Evolutionary conservation across 2,113 vertebrate species (phyloP).

Genomic region (Ploceus nigricollis): DNA sequence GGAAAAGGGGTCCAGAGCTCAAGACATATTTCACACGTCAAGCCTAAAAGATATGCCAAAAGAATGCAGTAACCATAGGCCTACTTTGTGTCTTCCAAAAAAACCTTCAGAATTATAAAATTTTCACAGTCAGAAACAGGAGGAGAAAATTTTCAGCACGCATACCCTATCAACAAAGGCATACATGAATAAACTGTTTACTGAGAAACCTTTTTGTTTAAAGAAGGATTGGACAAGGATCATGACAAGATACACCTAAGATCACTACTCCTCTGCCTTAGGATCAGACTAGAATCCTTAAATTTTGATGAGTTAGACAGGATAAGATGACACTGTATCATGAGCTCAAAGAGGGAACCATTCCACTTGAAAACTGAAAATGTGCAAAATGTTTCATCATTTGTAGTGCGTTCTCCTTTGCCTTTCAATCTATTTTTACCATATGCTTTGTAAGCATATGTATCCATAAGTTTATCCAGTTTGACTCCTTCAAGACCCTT

Average conservation of each 20-base stretch:
- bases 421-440: background rate
- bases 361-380: background rate
- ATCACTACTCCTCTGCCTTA: background rate
- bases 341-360: background rate
- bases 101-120: background rate
- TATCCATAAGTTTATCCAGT: background rate
- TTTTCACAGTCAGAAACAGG: background rate
- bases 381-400: background rate
- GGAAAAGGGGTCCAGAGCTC: background rate
- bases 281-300: background rate
- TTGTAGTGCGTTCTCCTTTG: background rate
- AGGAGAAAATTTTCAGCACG: background rate
- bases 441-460: background rate
- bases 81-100: background rate
- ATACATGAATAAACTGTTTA: background rate
- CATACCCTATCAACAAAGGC: background rate
- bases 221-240: background rate
- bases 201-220: background rate
- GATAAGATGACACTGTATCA: background rate
- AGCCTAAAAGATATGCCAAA: background rate
- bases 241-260: accelerated
- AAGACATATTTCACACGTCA: background rate
- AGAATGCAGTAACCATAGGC: background rate
- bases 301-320: background rate
- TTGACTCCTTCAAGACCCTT: background rate